phyloP scores from a whole-genome alignment of 2,888 invertebrate species.

The Pecten maximus region DNA sequence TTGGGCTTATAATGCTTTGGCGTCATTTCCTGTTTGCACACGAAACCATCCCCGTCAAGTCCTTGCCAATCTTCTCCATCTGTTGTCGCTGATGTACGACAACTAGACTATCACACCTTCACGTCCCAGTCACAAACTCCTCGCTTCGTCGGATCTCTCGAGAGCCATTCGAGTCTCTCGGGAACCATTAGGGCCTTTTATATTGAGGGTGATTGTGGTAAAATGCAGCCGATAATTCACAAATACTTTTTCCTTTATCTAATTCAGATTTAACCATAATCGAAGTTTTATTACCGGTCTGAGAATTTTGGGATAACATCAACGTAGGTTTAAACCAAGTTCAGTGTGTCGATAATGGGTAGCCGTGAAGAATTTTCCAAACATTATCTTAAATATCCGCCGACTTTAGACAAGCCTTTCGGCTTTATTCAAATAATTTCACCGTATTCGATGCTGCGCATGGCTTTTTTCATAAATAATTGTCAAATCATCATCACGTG shows the following conservation, averaged over 20 bases:
- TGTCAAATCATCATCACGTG: not conserved
- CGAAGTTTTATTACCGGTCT: not conserved
- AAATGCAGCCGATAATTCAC: not conserved
- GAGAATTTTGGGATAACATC: not conserved
- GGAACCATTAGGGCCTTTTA: not conserved
- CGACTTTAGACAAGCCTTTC: not conserved
- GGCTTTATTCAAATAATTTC: not conserved
- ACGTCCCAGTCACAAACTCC: not conserved
- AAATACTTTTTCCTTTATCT: not conserved
- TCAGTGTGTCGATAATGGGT: not conserved
- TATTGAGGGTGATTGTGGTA: constrained; percentile 6
- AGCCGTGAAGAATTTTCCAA: not conserved
- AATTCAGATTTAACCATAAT: constrained; percentile 10
- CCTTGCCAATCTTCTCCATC: not conserved
- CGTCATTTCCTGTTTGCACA: not conserved
- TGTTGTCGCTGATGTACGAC: not conserved
- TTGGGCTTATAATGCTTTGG: not conserved
- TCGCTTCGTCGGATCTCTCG: not conserved
- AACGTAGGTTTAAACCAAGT: not conserved
- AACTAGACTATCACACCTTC: not conserved
- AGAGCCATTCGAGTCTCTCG: not conserved
- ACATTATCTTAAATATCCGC: constrained; percentile 14
- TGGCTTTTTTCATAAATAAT: not conserved
- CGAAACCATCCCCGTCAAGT: not conserved
- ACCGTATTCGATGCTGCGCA: not conserved